These are phyloP conservation scores for Priocnemis perturbator DNA, from an alignment of 2,888 invertebrate genomes.

Conservation along the genomic window DNA sequence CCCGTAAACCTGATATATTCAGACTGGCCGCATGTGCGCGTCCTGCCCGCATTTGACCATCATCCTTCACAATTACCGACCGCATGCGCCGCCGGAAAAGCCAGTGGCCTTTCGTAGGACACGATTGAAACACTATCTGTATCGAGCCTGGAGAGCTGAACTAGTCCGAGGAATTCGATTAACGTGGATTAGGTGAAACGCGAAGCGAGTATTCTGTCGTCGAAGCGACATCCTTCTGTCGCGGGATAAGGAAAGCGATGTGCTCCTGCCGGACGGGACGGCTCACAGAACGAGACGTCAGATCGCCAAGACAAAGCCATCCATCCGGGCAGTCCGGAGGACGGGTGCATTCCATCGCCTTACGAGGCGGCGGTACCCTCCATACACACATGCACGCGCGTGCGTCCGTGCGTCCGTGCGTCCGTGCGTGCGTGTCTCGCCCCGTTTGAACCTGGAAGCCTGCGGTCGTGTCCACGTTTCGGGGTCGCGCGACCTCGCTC, in stretches of 20 bases:
- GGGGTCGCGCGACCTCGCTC: conserved; percentile 61
- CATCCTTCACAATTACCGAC: too few species aligned
- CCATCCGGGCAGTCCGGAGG: conserved; percentile 56
- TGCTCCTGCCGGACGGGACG: conserved; percentile 16
- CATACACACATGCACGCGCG: conserved; percentile 37
- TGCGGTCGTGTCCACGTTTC: conserved; percentile 55
- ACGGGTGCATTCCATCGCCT: conserved; percentile 68
- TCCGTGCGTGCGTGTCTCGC: conserved; percentile 16
- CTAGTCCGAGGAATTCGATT: conserved; percentile 48
- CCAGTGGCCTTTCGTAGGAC: not conserved
- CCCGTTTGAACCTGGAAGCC: conserved; percentile 51
- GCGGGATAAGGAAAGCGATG: conserved; percentile 19
- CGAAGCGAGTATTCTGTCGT: conserved; percentile 7
- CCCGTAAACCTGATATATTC: too few species aligned
- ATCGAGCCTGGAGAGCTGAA: not conserved
- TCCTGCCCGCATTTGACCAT: too few species aligned
- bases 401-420: too few species aligned
- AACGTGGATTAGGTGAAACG: conserved; percentile 40
- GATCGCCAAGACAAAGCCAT: conserved; percentile 68
- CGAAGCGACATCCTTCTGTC: conserved; percentile 28
- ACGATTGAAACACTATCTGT: not conserved
- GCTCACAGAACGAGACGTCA: conserved; percentile 58
- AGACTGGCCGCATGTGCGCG: too few species aligned
- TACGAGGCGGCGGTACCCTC: conserved; percentile 58
- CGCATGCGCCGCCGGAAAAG: too few species aligned